These are phyloP conservation scores for Clupea harengus DNA, from an alignment of 2,113 vertebrate species.

Conservation along the genomic window DNA sequence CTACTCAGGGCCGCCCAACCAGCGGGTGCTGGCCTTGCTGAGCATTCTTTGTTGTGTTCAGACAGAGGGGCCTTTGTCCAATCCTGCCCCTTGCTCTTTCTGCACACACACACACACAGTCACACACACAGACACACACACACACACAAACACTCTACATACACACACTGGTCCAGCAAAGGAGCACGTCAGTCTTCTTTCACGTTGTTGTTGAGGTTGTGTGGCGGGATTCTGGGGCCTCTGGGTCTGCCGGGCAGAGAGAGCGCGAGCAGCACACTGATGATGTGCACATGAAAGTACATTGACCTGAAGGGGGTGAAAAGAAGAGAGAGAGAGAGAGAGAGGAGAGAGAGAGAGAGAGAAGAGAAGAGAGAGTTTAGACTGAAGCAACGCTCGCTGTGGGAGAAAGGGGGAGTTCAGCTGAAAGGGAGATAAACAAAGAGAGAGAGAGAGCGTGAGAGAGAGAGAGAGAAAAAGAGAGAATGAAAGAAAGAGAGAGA, in stretches of 20 bases:
- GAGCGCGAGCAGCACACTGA: slow-evolving; percentile 81
- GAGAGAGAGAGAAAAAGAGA: too few relatives aligned
- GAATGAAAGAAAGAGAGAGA: background rate
- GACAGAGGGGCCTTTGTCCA: slow-evolving; percentile 52
- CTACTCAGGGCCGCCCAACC: slow-evolving; percentile 25
- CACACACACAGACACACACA: slow-evolving; percentile 32
- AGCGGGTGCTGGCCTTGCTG: slow-evolving; percentile 23
- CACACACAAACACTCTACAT: background rate
- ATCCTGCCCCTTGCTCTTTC: background rate
- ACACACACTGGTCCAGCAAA: background rate
- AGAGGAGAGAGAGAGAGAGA: background rate
- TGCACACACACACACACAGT: background rate
- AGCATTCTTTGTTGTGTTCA: slow-evolving; percentile 42
- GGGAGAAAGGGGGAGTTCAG: background rate
- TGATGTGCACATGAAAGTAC: slow-evolving; percentile 89
- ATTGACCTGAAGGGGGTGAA: slow-evolving; percentile 76
- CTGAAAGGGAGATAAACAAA: background rate
- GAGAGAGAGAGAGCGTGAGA: too few relatives aligned
- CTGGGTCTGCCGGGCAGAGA: slow-evolving; percentile 66
- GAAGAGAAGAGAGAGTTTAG: background rate
- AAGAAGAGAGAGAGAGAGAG: background rate
- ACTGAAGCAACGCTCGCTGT: background rate
- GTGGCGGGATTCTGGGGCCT: slow-evolving; percentile 50
- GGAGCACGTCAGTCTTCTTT: slow-evolving; percentile 62
- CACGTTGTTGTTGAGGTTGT: slow-evolving; percentile 67